Conservation (phyloP, 2,113 vertebrate genomes). For the Triplophysa siluroides region DNA sequence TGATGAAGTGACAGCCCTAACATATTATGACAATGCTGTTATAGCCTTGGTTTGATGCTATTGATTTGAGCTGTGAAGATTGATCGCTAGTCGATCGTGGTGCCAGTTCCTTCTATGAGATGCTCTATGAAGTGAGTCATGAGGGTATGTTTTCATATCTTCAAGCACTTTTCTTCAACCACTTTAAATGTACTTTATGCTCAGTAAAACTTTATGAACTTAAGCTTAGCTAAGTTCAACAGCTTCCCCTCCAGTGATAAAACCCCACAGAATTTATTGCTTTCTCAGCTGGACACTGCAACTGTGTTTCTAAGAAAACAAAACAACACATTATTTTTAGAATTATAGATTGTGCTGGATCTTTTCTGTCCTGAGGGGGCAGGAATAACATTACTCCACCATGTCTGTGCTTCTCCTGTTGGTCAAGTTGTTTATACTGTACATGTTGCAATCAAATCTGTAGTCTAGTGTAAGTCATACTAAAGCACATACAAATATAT, state of each 20-base stretch:
- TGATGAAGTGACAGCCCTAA: no score
- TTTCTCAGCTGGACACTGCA: conserved; percentile 33
- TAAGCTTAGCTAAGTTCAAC: conserved; percentile 35
- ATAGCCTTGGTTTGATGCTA: no score
- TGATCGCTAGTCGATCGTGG: no score
- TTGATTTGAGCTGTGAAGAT: no score
- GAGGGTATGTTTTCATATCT: background rate
- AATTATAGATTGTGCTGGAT: conserved; percentile 16
- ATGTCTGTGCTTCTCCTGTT: background rate
- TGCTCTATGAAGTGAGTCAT: background rate
- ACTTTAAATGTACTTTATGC: background rate
- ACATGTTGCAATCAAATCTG: background rate
- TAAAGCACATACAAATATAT: background rate
- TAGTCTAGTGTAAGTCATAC: background rate
- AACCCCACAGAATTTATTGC: conserved; percentile 25
- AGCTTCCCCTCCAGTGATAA: conserved; percentile 35
- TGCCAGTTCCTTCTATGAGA: no score
- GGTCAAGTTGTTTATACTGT: background rate
- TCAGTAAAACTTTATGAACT: conserved; percentile 28
- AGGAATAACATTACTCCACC: background rate
- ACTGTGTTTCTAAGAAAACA: conserved; percentile 8
- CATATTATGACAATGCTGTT: no score
- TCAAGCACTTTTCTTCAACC: background rate
- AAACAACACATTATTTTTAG: conserved; percentile 50
- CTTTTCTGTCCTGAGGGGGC: background rate